These are phyloP conservation scores for Alosa sapidissima DNA, from an alignment of 2,797 vertebrate genomes.

Conservation along the genomic window DNA sequence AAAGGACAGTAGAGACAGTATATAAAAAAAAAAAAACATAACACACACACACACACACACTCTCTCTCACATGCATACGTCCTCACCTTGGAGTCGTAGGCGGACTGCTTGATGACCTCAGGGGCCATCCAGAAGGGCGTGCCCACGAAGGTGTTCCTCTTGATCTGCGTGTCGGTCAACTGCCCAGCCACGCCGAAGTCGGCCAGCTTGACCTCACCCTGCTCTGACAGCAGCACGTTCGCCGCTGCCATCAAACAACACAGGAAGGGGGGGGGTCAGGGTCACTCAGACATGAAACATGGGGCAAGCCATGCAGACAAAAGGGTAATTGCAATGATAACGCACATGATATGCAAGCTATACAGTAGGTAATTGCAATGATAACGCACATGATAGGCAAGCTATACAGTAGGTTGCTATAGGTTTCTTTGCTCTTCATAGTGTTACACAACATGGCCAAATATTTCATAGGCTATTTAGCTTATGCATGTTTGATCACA, in stretches of 20 bases:
- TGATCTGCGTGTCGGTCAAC: slow-evolving; percentile 98
- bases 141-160: slow-evolving; percentile 96
- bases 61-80: background rate
- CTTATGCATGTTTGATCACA: background rate
- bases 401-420: too few relatives aligned
- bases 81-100: slow-evolving; percentile 94
- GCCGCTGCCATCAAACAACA: slow-evolving; percentile 61
- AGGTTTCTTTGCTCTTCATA: too few relatives aligned
- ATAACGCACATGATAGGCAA: too few relatives aligned
- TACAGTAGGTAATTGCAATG: too few relatives aligned
- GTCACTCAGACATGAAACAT: background rate
- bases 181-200: slow-evolving; percentile 97
- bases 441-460: background rate
- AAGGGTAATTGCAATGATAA: too few relatives aligned
- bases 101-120: slow-evolving; percentile 97
- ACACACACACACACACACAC: background rate
- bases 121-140: slow-evolving; percentile 99
- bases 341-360: too few relatives aligned
- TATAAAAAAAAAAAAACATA: too few relatives aligned
- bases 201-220: slow-evolving; percentile 96
- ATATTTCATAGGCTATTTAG: background rate
- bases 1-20: too few relatives aligned
- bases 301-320: too few relatives aligned
- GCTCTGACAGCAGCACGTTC: slow-evolving; percentile 94
- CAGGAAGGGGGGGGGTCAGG: too few relatives aligned